Conservation (phyloP, 2,797 vertebrate species). For the Peromyscus eremicus region DNA sequence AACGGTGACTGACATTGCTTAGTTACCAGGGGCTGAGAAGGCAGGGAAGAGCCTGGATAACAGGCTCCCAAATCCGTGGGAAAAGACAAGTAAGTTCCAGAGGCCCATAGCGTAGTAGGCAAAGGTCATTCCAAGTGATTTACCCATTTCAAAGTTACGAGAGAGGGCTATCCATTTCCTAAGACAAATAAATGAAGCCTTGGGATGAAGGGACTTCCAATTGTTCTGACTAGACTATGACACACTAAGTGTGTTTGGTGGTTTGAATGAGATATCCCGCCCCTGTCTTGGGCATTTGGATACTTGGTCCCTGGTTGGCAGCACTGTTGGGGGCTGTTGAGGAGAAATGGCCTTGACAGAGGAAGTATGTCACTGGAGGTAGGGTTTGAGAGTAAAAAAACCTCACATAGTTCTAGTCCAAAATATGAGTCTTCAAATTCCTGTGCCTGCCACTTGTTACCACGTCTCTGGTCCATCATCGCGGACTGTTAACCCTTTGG, state of each 20-base stretch:
- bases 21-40: neutral
- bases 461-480: neutral
- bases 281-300: neutral
- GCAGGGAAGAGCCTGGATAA: neutral
- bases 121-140: neutral
- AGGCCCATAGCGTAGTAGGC: no score
- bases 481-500: neutral
- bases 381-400: neutral
- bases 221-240: neutral
- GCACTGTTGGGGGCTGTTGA: neutral
- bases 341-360: neutral
- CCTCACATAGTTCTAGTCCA: neutral
- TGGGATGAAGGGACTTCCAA: neutral
- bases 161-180: neutral
- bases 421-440: neutral
- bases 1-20: neutral
- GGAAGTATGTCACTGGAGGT: neutral
- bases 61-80: accelerated
- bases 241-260: no score
- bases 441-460: neutral
- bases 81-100: neutral
- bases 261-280: neutral
- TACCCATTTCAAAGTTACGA: neutral
- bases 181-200: neutral
- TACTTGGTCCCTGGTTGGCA: neutral